phyloP scores from a whole-genome alignment of 1,140 invertebrate genomes.

The Eurosta solidaginis region DNA sequence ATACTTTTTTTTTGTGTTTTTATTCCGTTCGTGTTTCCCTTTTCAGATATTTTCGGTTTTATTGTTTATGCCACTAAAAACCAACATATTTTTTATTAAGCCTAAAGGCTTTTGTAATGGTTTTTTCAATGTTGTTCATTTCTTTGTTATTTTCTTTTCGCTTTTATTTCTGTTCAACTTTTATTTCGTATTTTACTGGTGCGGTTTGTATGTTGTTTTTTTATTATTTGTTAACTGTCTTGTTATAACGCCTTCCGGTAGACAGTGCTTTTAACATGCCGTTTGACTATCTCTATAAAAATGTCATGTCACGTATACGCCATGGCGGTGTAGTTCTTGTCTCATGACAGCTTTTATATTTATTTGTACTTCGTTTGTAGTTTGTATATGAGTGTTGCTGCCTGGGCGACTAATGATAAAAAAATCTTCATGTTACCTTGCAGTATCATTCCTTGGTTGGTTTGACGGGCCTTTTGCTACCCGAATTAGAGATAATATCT shows the following conservation, averaged over 20 bases:
- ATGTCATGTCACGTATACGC: conserved; percentile 27
- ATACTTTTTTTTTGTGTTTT: background rate
- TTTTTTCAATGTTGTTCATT: background rate
- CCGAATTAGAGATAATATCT: too few species aligned
- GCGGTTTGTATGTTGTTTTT: background rate
- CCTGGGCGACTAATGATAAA: too few species aligned
- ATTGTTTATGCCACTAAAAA: conserved; percentile 15
- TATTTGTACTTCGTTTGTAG: background rate
- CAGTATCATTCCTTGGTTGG: too few species aligned
- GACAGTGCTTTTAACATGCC: background rate
- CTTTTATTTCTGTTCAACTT: background rate
- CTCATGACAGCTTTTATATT: background rate
- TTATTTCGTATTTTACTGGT: background rate
- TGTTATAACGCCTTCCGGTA: background rate
- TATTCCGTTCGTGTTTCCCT: background rate
- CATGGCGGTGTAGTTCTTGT: background rate
- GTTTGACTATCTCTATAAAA: conserved; percentile 28
- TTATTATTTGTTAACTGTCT: conserved; percentile 9
- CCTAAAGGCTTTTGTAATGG: conserved; percentile 5
- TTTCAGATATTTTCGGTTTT: background rate
- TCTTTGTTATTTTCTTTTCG: background rate
- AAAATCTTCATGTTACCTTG: too few species aligned
- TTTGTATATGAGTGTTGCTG: background rate
- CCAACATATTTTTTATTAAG: background rate
- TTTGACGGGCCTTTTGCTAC: too few species aligned